These are phyloP conservation scores for Hafferia zeledoni DNA, from an alignment of 2,797 vertebrate genomes.

Conservation along the genomic window DNA sequence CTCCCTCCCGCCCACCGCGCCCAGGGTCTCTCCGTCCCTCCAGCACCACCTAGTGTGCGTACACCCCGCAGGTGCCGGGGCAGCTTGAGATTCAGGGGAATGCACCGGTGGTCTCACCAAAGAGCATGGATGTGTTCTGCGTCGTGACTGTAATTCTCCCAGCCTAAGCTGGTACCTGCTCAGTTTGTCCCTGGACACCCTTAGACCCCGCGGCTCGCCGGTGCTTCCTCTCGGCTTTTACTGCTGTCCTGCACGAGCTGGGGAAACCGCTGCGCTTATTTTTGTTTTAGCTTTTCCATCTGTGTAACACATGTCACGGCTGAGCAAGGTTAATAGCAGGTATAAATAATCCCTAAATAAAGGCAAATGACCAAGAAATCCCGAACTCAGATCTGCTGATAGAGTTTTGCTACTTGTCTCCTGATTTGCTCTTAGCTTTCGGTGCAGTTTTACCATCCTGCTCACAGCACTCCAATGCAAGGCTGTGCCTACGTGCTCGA, in stretches of 20 bases:
- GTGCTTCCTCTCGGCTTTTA: background rate
- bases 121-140: rapidly evolving
- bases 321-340: slow-evolving; percentile 18
- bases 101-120: rapidly evolving
- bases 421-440: background rate
- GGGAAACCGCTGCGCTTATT: background rate
- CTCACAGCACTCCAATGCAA: rapidly evolving
- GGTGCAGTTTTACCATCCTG: background rate
- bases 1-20: background rate
- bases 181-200: rapidly evolving
- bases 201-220: rapidly evolving
- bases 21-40: background rate
- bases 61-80: background rate
- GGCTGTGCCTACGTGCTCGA: background rate
- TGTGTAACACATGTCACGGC: background rate
- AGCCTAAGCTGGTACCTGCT: too few relatives aligned
- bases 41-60: slow-evolving; percentile 74
- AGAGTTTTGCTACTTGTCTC: background rate
- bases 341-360: slow-evolving; percentile 40
- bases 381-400: slow-evolving; percentile 14
- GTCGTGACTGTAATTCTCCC: rapidly evolving
- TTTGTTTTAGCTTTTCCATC: background rate
- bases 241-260: background rate
- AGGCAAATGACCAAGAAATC: slow-evolving; percentile 53
- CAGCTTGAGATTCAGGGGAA: rapidly evolving